A percentile compares a stretch with the other conserved stretches of the same genome.
Evolutionary conservation across 2,113 vertebrate species (phyloP).

Genomic region (Stomatorhinus ivindoensis): DNA sequence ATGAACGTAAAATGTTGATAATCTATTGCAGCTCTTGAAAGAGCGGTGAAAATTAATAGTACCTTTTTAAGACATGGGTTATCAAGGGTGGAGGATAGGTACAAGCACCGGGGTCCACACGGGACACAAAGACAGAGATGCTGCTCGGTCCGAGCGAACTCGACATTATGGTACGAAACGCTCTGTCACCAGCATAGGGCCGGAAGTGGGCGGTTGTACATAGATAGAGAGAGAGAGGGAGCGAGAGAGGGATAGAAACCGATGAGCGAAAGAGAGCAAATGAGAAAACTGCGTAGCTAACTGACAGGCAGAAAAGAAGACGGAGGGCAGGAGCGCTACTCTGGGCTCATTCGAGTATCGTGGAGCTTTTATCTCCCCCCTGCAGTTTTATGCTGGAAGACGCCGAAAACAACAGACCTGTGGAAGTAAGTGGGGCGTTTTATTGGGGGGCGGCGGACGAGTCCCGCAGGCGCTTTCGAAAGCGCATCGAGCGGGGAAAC

Average conservation of each 20-base stretch:
- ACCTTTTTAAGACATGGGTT: background rate
- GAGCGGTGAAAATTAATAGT: background rate
- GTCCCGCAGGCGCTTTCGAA: background rate
- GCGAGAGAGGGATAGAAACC: background rate
- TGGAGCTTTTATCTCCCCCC: background rate
- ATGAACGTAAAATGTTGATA: background rate
- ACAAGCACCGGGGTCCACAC: background rate
- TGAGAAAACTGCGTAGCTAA: background rate
- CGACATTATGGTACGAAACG: background rate
- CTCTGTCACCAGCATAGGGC: background rate
- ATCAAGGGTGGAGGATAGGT: background rate
- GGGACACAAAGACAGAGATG: background rate
- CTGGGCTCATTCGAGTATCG: background rate
- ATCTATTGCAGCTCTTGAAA: background rate
- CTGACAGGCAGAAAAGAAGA: background rate
- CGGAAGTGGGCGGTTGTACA: conserved; percentile 19
- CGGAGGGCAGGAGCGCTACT: background rate
- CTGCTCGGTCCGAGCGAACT: background rate
- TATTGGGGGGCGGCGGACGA: background rate
- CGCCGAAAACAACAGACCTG: background rate
- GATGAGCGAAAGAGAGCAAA: conserved; percentile 1
- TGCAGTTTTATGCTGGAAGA: conserved; percentile 9
- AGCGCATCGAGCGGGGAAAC: background rate
- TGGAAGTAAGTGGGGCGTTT: background rate
- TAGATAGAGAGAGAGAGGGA: background rate